A percentile compares a stretch with the other conserved stretches of the same genome.
These are phyloP conservation scores for Passer montanus DNA, from an alignment of 2,113 vertebrate species.

Conservation along the genomic window DNA sequence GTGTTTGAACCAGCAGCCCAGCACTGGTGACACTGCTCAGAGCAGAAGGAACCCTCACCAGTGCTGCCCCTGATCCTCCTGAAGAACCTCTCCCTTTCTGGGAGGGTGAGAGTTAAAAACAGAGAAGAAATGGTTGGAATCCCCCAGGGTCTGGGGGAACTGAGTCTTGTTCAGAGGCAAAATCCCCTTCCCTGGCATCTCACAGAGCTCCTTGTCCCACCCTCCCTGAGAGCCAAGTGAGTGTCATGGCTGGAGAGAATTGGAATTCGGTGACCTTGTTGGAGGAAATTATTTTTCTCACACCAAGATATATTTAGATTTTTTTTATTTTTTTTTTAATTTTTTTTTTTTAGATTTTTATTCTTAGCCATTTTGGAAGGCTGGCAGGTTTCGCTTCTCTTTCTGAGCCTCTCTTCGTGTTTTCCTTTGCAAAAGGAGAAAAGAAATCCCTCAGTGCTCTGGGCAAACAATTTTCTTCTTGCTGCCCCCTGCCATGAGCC, in stretches of 20 bases:
- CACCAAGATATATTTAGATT: background rate
- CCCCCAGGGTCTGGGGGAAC: too few species aligned
- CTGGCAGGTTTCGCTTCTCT: background rate
- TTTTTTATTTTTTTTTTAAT: too few species aligned
- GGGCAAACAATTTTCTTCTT: background rate
- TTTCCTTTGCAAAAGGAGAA: background rate
- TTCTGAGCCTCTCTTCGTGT: background rate
- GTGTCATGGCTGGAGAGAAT: background rate
- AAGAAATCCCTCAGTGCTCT: background rate
- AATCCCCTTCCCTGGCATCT: background rate
- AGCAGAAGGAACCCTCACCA: background rate
- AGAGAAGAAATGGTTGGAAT: background rate
- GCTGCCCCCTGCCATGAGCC: background rate
- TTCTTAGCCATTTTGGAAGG: background rate
- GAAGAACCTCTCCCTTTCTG: background rate
- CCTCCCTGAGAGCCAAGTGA: background rate
- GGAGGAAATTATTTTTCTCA: background rate
- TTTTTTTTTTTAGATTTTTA: background rate
- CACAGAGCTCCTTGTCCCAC: background rate
- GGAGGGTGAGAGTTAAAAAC: background rate
- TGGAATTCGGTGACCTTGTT: background rate
- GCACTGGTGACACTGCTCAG: background rate
- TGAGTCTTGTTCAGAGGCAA: accelerated
- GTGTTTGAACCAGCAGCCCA: background rate
- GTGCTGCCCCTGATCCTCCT: background rate